These are phyloP conservation scores for Muscidifurax raptorellus DNA, from an alignment of 1,140 invertebrate species.

Conservation along the genomic window DNA sequence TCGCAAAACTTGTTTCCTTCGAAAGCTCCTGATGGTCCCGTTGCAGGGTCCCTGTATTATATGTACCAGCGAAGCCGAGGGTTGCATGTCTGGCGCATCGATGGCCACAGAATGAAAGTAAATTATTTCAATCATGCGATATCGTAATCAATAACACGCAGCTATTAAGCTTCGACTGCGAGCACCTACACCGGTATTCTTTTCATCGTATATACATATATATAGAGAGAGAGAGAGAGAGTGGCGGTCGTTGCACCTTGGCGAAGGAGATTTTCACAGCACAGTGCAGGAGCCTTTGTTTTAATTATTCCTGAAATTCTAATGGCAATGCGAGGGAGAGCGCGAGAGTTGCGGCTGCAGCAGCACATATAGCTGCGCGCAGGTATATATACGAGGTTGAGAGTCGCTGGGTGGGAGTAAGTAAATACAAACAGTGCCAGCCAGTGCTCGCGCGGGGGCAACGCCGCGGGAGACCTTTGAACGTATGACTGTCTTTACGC, in stretches of 20 bases:
- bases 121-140: conserved; percentile 73
- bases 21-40: not conserved
- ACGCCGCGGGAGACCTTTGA: conserved; percentile 55
- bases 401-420: conserved; percentile 57
- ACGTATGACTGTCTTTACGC: conserved; percentile 56
- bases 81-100: conserved; percentile 68
- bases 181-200: conserved; percentile 30
- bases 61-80: not conserved
- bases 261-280: not conserved
- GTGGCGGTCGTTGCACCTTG: conserved; percentile 43
- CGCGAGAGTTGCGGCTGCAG: not conserved
- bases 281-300: not conserved
- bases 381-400: conserved; percentile 29
- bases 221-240: not conserved
- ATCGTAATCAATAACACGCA: conserved; percentile 71
- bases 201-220: not conserved
- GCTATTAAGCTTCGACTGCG: conserved; percentile 63
- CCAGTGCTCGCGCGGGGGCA: conserved; percentile 57
- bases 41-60: conserved; percentile 8
- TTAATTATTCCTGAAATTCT: conserved; percentile 19
- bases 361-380: no score
- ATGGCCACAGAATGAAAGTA: conserved; percentile 65
- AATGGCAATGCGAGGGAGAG: not conserved
- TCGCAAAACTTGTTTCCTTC: not conserved
- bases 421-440: conserved; percentile 64